phyloP scores from a whole-genome alignment of 2,797 vertebrate species.

The Lophura swinhoii region DNA sequence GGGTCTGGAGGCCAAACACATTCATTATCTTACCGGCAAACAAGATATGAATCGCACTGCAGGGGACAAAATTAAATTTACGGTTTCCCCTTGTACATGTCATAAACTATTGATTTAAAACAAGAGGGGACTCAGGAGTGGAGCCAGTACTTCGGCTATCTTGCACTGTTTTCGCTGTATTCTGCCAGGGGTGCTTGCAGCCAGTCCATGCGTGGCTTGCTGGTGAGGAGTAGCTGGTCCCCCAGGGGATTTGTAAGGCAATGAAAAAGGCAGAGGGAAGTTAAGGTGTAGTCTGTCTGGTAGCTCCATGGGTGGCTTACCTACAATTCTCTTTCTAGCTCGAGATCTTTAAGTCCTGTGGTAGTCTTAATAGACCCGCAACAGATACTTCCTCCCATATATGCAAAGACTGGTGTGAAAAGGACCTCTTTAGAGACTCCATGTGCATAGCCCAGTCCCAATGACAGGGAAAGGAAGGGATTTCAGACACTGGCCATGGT shows the following conservation, averaged over 20 bases:
- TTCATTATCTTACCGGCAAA: constrained; percentile 82
- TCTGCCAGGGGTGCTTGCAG: constrained; percentile 5
- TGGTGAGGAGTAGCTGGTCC: background rate
- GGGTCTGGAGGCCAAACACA: constrained; percentile 80
- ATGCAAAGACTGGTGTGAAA: background rate
- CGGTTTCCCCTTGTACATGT: constrained; percentile 81
- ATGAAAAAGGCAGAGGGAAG: background rate
- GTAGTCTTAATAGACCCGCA: background rate
- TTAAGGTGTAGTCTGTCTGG: background rate
- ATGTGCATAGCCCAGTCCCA: background rate
- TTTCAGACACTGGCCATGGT: background rate
- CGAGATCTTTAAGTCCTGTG: background rate
- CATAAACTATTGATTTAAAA: constrained; percentile 84
- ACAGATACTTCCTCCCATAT: background rate
- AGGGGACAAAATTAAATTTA: constrained; percentile 85
- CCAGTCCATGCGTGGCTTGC: background rate
- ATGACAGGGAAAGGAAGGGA: background rate
- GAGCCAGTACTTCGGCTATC: constrained; percentile 28
- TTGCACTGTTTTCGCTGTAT: background rate
- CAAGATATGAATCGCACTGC: constrained; percentile 78
- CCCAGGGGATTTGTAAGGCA: background rate
- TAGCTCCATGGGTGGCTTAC: background rate
- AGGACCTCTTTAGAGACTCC: background rate
- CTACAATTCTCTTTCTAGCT: background rate
- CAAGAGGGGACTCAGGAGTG: constrained; percentile 68